Conservation (phyloP, 2,797 vertebrate species). For the Pachyuromys duprasi region DNA sequence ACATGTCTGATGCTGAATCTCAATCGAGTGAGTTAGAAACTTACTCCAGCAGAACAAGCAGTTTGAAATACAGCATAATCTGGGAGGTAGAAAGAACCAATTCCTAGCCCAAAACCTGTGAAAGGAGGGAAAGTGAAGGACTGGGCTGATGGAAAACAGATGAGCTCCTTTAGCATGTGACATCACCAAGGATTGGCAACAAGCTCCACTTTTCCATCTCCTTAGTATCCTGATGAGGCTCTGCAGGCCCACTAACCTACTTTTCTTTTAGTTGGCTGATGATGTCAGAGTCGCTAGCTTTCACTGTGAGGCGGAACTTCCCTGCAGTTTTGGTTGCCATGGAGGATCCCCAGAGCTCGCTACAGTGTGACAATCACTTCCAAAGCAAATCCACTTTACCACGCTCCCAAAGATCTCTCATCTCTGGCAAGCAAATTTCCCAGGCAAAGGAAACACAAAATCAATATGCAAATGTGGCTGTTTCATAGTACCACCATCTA, state of each 20-base stretch:
- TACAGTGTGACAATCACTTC: conserved; percentile 21
- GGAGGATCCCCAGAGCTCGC: conserved; percentile 33
- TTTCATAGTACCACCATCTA: background rate
- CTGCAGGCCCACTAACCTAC: conserved; percentile 67
- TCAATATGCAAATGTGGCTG: background rate
- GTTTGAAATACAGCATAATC: background rate
- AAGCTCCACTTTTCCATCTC: background rate
- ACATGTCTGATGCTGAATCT: background rate
- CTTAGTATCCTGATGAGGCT: background rate
- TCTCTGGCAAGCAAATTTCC: conserved; percentile 59
- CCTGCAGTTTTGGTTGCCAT: conserved; percentile 57
- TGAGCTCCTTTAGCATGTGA: background rate
- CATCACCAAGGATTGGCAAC: rapidly evolving
- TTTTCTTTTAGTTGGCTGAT: conserved; percentile 35
- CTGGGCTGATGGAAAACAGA: background rate
- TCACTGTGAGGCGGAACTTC: conserved; percentile 42
- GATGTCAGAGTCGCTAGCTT: conserved; percentile 51
- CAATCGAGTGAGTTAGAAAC: background rate
- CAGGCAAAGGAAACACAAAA: conserved; percentile 2
- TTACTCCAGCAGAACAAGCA: background rate
- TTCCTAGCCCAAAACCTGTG: background rate
- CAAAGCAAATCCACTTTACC: conserved; percentile 47
- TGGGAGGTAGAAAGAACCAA: background rate
- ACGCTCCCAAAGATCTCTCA: conserved; percentile 1
- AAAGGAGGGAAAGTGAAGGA: background rate